Evolutionary conservation across 2,797 vertebrate species (phyloP).

Genomic region (Microchirus variegatus): DNA sequence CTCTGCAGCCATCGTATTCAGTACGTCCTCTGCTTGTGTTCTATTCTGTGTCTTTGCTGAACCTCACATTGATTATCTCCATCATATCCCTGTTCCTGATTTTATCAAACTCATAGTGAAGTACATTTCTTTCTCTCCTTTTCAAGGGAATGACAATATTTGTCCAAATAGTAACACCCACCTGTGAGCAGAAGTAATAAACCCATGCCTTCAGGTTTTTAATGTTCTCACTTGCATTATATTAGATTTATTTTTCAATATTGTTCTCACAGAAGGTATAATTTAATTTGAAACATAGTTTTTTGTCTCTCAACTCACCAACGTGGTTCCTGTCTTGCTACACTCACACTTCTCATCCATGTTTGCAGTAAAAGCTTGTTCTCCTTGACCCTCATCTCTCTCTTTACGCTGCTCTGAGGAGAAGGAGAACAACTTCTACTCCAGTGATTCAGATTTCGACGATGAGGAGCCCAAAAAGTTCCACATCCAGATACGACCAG

Average conservation of each 20-base stretch:
- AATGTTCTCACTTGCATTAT: not conserved
- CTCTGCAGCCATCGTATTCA: not conserved
- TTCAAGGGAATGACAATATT: not conserved
- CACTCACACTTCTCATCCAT: not conserved
- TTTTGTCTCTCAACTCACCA: not conserved
- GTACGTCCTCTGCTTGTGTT: not conserved
- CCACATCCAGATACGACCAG: constrained; percentile 90
- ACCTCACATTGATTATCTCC: constrained; percentile 13
- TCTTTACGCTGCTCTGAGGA: constrained; percentile 76
- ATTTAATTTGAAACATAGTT: not conserved
- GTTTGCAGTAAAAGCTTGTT: constrained; percentile 13
- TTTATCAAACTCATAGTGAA: constrained; percentile 4
- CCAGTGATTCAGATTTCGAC: constrained; percentile 94
- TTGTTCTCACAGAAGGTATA: too few relatives aligned
- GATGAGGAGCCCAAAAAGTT: constrained; percentile 94
- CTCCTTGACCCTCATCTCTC: constrained; percentile 61
- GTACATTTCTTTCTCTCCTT: not conserved
- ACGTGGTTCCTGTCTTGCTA: not conserved
- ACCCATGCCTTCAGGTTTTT: not conserved
- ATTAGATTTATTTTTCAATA: not conserved
- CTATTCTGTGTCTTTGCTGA: not conserved
- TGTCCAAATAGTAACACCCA: constrained; percentile 17
- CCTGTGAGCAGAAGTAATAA: constrained; percentile 3
- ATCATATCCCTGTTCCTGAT: not conserved
- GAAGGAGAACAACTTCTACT: constrained; percentile 86